Evolutionary conservation across 2,113 vertebrate genomes (phyloP).

Genomic region (Colius striatus): DNA sequence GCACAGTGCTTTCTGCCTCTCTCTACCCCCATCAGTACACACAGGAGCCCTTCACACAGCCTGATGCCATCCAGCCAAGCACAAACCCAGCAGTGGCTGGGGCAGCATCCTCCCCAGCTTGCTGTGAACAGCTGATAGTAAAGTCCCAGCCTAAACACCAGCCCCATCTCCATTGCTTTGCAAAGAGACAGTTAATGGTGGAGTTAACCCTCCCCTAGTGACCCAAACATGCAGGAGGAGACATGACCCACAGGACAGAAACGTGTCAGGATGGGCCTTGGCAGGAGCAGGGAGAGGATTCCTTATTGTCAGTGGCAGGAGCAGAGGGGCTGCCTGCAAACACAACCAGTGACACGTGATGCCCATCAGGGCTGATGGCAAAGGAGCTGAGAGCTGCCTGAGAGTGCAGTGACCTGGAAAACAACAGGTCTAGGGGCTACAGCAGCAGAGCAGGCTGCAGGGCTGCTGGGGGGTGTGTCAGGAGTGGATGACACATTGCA

Average conservation of each 20-base stretch:
- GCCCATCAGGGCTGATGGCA: slow-evolving; percentile 79
- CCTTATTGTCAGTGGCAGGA: slow-evolving; percentile 83
- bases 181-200: not conserved
- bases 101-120: not conserved
- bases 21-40: not conserved
- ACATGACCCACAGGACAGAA: not conserved
- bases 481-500: not conserved
- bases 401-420: slow-evolving; percentile 84
- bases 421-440: slow-evolving; percentile 79
- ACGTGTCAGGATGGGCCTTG: not conserved
- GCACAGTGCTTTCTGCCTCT: not conserved
- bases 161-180: not conserved
- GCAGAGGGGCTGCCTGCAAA: slow-evolving; percentile 81
- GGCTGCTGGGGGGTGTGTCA: not conserved
- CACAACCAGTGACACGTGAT: slow-evolving; percentile 80
- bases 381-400: slow-evolving; percentile 78
- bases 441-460: slow-evolving; percentile 53
- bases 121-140: not conserved
- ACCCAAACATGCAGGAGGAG: not conserved
- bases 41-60: not conserved
- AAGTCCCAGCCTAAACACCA: not conserved
- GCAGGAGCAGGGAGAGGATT: slow-evolving; percentile 60
- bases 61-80: not conserved
- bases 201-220: not conserved
- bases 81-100: not conserved